Conservation (phyloP, 1,140 invertebrate genomes). For the Cyphomyrmex costatus region DNA sequence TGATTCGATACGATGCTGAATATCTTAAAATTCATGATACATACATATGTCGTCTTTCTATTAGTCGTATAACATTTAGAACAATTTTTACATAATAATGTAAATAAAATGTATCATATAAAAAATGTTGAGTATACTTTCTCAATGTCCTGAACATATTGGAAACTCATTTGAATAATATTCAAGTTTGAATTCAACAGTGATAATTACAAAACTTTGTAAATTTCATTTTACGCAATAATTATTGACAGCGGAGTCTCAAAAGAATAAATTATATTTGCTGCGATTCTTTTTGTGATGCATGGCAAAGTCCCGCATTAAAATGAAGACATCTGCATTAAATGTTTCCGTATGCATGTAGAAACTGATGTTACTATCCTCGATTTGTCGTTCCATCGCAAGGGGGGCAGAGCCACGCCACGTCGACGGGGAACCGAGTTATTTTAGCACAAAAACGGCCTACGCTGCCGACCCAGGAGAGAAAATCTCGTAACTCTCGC, state of each 20-base stretch:
- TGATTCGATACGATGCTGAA: neutral
- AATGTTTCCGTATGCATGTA: conserved; percentile 21
- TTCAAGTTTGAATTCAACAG: neutral
- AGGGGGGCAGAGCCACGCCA: conserved; percentile 37
- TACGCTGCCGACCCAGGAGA: conserved; percentile 62
- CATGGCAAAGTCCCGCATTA: neutral
- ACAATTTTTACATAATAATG: neutral
- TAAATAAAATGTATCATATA: neutral
- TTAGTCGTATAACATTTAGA: neutral
- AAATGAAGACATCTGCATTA: conserved; percentile 53
- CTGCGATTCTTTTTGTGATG: conserved; percentile 7
- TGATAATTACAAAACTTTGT: neutral
- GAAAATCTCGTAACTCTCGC: conserved; percentile 77
- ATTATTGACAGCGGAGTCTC: neutral
- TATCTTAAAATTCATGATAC: neutral
- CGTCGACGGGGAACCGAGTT: conserved; percentile 63
- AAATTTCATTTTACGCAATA: neutral
- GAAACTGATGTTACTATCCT: conserved; percentile 55
- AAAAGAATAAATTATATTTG: neutral
- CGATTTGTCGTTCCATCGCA: conserved; percentile 66
- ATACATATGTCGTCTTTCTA: neutral
- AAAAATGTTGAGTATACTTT: too few species aligned
- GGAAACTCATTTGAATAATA: neutral
- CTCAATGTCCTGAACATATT: too few species aligned
- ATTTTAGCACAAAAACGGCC: conserved; percentile 76